phyloP scores from a whole-genome alignment of 2,888 invertebrate genomes.

The Ramazzottius varieornatus region DNA sequence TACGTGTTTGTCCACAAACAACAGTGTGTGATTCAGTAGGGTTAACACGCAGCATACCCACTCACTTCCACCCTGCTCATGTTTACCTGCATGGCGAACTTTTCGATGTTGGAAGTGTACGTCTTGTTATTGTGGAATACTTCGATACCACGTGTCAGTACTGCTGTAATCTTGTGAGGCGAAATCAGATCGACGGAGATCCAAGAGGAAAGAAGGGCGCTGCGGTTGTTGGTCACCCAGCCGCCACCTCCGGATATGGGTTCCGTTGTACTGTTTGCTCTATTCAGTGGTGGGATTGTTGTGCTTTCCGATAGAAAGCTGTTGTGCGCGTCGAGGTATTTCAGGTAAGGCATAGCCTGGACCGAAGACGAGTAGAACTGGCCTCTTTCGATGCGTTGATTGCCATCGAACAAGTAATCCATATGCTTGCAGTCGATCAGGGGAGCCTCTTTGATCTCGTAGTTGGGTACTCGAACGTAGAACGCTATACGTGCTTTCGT shows the following conservation, averaged over 20 bases:
- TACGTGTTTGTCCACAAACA: no score
- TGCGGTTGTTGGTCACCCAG: neutral
- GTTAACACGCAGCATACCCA: no score
- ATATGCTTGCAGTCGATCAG: neutral
- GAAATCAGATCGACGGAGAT: neutral
- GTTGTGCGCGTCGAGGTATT: neutral
- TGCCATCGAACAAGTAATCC: neutral
- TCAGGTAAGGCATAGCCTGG: neutral
- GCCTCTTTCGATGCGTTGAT: neutral
- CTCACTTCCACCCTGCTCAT: no score
- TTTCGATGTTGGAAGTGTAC: no score
- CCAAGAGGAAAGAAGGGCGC: neutral
- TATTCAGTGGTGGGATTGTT: neutral
- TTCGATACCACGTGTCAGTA: neutral
- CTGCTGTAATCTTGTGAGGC: neutral
- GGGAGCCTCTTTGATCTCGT: neutral
- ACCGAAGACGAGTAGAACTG: neutral
- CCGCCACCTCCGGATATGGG: neutral
- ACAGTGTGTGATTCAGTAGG: no score
- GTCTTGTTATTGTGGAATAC: neutral
- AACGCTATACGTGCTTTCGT: neutral
- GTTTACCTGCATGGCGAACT: no score
- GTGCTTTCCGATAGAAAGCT: neutral
- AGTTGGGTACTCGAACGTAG: neutral
- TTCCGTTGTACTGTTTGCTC: neutral